A percentile compares a stretch with the other conserved stretches of the same genome.
Conservation (phyloP, 2,113 vertebrate species). For the Corythaeola cristata region DNA sequence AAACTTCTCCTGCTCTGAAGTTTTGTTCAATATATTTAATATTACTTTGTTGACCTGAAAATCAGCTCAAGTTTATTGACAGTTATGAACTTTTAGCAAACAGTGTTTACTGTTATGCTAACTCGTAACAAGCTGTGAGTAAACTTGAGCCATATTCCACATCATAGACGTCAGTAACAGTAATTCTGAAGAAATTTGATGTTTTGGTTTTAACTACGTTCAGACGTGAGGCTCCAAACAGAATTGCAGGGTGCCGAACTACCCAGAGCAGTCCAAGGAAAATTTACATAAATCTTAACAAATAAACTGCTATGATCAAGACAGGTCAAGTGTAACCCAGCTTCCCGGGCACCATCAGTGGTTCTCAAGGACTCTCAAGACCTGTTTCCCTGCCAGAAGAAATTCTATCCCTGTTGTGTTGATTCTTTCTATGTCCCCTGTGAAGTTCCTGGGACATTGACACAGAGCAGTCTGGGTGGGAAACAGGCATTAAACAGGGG, state of each 20-base stretch:
- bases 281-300: background rate
- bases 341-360: background rate
- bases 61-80: background rate
- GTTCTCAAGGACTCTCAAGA: background rate
- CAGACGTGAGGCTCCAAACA: background rate
- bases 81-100: background rate
- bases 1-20: background rate
- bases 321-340: background rate
- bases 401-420: background rate
- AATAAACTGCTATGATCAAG: background rate
- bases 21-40: background rate
- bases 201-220: background rate
- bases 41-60: background rate
- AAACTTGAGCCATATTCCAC: background rate
- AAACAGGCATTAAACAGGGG: background rate
- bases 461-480: background rate
- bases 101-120: background rate
- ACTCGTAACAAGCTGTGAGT: background rate
- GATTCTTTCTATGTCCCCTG: background rate
- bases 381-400: background rate
- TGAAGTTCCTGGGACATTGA: background rate
- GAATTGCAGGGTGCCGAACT: background rate
- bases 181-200: background rate
- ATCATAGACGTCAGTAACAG: background rate
- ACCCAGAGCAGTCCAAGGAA: background rate